Conservation (phyloP, 2,797 vertebrate species). For the Cirrhinus mrigala region DNA sequence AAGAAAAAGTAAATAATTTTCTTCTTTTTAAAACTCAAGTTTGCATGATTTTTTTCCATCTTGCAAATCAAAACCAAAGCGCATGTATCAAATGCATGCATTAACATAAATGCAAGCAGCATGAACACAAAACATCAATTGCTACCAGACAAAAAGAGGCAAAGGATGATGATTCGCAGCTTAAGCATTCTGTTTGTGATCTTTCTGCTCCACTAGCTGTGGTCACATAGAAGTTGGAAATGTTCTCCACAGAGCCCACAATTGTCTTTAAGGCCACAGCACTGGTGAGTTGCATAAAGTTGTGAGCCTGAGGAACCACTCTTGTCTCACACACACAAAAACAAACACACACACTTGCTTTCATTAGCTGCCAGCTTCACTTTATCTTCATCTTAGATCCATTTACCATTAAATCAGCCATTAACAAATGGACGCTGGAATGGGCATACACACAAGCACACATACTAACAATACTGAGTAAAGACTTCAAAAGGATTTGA, state of each 20-base stretch:
- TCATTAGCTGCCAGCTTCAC: conserved; percentile 8
- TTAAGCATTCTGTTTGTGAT: conserved; percentile 21
- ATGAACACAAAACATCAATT: not conserved
- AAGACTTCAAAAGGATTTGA: not conserved
- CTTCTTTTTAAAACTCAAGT: not conserved
- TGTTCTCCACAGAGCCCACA: conserved; percentile 16
- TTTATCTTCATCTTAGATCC: conserved; percentile 21
- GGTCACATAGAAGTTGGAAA: conserved; percentile 32
- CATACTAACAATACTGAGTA: not conserved
- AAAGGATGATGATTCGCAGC: conserved; percentile 13
- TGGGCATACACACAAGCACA: not conserved
- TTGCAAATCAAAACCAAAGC: conserved; percentile 8
- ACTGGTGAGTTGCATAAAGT: conserved; percentile 2
- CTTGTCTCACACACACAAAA: not conserved
- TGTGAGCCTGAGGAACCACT: conserved; percentile 1
- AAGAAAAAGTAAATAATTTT: conserved; percentile 9
- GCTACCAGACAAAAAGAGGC: not conserved
- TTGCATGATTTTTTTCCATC: not conserved
- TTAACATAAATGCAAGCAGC: conserved; percentile 1
- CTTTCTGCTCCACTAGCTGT: conserved; percentile 21
- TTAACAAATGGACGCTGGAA: conserved; percentile 3
- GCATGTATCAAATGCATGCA: not conserved
- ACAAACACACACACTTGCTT: conserved; percentile 5
- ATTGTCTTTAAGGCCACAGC: conserved; percentile 27
- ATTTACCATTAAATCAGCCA: conserved; percentile 26